Base-by-base conservation (phyloP, 1,140 invertebrate species). In the Uloborus diversus region DNA sequence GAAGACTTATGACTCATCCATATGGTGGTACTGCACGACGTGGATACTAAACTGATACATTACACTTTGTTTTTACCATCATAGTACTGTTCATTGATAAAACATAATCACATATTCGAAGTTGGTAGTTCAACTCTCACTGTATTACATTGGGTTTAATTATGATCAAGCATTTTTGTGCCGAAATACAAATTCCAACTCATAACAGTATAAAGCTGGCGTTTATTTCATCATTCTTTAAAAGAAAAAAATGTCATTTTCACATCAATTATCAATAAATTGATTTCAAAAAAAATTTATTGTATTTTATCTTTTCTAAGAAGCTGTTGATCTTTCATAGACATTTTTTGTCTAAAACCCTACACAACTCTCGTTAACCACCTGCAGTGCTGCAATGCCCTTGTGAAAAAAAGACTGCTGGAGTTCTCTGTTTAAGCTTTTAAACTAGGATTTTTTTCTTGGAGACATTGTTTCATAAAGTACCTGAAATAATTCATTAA, bases 31-130 rank as follows among this genome's bases (percentile, higher is more conserved):
- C 69, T 56, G 61, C 69, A 1, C 69, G 69, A 28, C 69, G 69
- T 47, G 69, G 69, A 32, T 73, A 73, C 32, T 73, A 56, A 73
- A 28, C n/a, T 51, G 35, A 42, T 25, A 73, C 33, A 33, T 47
- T 61, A 61, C 69, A 73, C 61, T 73, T 73, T 61, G 69, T 73
- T 73, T 73, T 73, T 73, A 73, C 69, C 69, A 73, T 73, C 69
- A 73, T 73, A 73, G 69, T 73, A 73, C 56, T 61, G 35, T 59
- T 73, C 53, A 73, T 73, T 32, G 56, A 73, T 73, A 17, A 42
- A 30, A 25, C 23, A 65, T 28, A 65, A 65, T 65, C 51, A 61
- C 23, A 30, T 4, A 61, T 37, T 56, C 23, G 49, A 73, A 73
- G 69, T 73, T 56, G 61, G 69, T 73, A 73, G 69, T n/a, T 61